phyloP scores from a whole-genome alignment of 1,140 invertebrate genomes.

The Condylostylus longicornis region DNA sequence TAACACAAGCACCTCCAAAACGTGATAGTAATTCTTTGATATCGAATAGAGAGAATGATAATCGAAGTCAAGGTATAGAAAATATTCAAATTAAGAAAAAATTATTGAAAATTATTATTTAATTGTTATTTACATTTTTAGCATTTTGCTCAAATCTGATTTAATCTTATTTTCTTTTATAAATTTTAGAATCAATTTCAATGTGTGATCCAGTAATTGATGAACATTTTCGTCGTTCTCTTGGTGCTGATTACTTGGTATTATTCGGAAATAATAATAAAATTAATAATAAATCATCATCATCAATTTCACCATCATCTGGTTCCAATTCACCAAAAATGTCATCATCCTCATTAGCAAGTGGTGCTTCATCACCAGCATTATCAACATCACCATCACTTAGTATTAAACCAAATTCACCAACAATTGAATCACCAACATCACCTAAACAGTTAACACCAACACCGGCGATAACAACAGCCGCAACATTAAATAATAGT shows the following conservation, averaged over 20 bases:
- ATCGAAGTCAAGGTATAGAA: slow-evolving; percentile 17
- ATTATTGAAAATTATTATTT: not conserved
- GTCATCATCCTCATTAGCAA: slow-evolving; percentile 22
- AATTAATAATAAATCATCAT: slow-evolving; percentile 18
- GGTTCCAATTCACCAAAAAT: slow-evolving; percentile 34
- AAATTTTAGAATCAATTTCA: slow-evolving; percentile 40
- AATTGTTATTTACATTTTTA: not conserved
- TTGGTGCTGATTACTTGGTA: slow-evolving; percentile 75
- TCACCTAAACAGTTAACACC: not conserved
- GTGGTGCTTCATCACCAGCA: slow-evolving; percentile 1
- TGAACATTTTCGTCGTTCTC: slow-evolving; percentile 84
- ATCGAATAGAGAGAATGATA: slow-evolving; percentile 19
- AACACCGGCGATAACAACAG: not conserved
- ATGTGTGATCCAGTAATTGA: slow-evolving; percentile 82
- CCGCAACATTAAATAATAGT: not conserved
- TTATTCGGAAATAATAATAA: slow-evolving; percentile 50
- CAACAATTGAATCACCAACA: slow-evolving; percentile 3
- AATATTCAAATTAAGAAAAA: not conserved
- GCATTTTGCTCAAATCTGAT: not conserved
- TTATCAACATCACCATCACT: slow-evolving; percentile 3
- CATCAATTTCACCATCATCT: slow-evolving; percentile 26
- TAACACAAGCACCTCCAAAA: slow-evolving; percentile 32
- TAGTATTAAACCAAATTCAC: not conserved
- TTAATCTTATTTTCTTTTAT: not conserved
- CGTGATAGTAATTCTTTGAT: slow-evolving; percentile 11